phyloP scores from a whole-genome alignment of 2,113 vertebrate species.

The Hyperoodon ampullatus region DNA sequence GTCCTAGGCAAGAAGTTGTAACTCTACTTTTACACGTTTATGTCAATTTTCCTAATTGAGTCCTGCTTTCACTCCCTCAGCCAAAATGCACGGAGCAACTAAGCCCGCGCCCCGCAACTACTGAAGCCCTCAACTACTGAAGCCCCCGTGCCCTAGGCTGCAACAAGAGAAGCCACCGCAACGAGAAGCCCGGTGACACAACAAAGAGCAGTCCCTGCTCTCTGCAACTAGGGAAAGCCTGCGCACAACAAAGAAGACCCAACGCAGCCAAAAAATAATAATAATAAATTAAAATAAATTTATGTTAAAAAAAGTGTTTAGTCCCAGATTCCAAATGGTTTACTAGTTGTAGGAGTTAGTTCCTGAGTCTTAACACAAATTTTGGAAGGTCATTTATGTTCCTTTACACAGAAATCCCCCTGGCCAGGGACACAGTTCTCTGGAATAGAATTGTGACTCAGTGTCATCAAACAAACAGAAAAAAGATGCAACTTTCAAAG shows the following conservation, averaged over 20 bases:
- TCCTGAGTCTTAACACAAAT: neutral
- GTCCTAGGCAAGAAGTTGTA: neutral
- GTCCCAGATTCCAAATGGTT: neutral
- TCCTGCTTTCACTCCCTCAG: neutral
- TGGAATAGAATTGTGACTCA: neutral
- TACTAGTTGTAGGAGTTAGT: neutral
- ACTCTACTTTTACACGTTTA: neutral
- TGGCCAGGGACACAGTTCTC: neutral
- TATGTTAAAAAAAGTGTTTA: neutral
- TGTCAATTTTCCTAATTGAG: neutral
- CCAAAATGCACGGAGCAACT: neutral
- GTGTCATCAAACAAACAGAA: neutral
- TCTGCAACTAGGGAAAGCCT: too few relatives aligned
- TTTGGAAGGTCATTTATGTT: neutral
- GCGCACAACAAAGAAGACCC: too few relatives aligned
- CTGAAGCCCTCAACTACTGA: too few relatives aligned
- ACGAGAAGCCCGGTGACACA: too few relatives aligned
- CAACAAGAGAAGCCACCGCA: too few relatives aligned
- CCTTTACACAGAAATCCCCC: neutral
- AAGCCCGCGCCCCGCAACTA: rapidly evolving
- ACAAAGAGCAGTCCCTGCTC: too few relatives aligned
- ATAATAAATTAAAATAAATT: too few relatives aligned
- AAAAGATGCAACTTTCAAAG: neutral
- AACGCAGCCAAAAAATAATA: too few relatives aligned
- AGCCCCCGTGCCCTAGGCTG: too few relatives aligned